Evolutionary conservation across 2,888 invertebrate species (phyloP).

Genomic region (Rhogogaster chlorosoma): DNA sequence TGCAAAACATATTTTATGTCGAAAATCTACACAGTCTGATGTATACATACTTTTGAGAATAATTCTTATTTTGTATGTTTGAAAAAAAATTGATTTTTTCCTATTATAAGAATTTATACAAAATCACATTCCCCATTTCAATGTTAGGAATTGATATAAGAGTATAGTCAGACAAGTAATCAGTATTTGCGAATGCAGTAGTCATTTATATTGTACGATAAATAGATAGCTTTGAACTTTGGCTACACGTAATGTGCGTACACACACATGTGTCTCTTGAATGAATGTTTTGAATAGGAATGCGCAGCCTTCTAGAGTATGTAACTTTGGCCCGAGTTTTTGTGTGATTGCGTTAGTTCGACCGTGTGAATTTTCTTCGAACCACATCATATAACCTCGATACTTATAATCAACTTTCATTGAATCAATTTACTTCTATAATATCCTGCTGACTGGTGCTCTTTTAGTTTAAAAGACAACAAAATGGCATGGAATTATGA

Average conservation of each 20-base stretch:
- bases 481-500: slow-evolving; percentile 80
- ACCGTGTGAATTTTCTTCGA: slow-evolving; percentile 56
- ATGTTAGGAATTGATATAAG: not conserved
- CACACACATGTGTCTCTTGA: not conserved
- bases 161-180: not conserved
- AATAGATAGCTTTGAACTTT: slow-evolving; percentile 14
- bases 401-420: slow-evolving; percentile 60
- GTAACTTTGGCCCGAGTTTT: slow-evolving; percentile 35
- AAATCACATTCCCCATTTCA: not conserved
- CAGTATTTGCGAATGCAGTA: not conserved
- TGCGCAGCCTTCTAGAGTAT: slow-evolving; percentile 42
- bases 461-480: not conserved
- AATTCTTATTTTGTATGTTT: not conserved
- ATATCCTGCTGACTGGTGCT: slow-evolving; percentile 27
- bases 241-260: not conserved
- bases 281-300: slow-evolving; percentile 28
- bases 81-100: not conserved
- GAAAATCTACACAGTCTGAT: not conserved
- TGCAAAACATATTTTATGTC: not conserved
- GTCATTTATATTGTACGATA: slow-evolving; percentile 9
- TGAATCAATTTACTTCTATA: slow-evolving; percentile 63
- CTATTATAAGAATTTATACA: not conserved
- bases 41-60: not conserved
- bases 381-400: slow-evolving; percentile 59
- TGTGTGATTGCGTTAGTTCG: slow-evolving; percentile 60